Percentiles rank a stretch among this genome's conserved stretches.
These are phyloP conservation scores for Pomatostomus ruficeps DNA, from an alignment of 2,113 vertebrate species.

Conservation along the genomic window DNA sequence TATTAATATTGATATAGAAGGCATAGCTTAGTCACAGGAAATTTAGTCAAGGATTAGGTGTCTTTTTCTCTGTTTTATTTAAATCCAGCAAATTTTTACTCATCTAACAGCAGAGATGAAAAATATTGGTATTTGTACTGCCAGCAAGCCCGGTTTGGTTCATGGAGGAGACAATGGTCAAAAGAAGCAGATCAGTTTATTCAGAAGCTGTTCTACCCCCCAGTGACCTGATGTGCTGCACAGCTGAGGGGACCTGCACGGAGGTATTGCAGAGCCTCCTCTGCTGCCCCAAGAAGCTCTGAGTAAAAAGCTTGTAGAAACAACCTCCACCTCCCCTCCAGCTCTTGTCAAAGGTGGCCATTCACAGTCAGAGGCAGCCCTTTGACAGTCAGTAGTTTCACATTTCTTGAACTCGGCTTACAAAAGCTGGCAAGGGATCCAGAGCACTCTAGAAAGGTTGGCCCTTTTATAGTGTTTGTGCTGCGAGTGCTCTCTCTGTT, in stretches of 20 bases:
- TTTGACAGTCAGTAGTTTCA: slow-evolving; percentile 2
- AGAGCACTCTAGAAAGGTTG: slow-evolving; percentile 27
- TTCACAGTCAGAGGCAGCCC: slow-evolving; percentile 21
- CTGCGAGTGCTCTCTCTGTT: rapidly evolving
- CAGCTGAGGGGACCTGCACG: not conserved
- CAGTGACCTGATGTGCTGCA: not conserved
- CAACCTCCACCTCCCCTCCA: not conserved
- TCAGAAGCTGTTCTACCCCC: not conserved
- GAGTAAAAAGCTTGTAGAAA: slow-evolving; percentile 16
- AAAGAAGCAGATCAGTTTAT: not conserved
- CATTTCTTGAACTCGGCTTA: not conserved
- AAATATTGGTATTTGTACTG: not conserved
- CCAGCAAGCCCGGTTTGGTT: not conserved
- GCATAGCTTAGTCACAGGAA: not conserved
- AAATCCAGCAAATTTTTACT: not conserved
- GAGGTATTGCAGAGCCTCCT: not conserved
- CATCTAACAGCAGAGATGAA: not conserved
- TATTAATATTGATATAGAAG: not conserved
- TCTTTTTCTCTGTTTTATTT: not conserved
- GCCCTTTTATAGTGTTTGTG: not conserved
- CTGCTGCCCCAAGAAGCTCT: not conserved
- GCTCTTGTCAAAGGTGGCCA: slow-evolving; percentile 28
- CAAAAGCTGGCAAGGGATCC: slow-evolving; percentile 38
- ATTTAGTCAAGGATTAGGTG: not conserved
- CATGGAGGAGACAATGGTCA: not conserved